Evolutionary conservation across 1,140 invertebrate species (phyloP).

Genomic region (Yoshiicerus persimilis): DNA sequence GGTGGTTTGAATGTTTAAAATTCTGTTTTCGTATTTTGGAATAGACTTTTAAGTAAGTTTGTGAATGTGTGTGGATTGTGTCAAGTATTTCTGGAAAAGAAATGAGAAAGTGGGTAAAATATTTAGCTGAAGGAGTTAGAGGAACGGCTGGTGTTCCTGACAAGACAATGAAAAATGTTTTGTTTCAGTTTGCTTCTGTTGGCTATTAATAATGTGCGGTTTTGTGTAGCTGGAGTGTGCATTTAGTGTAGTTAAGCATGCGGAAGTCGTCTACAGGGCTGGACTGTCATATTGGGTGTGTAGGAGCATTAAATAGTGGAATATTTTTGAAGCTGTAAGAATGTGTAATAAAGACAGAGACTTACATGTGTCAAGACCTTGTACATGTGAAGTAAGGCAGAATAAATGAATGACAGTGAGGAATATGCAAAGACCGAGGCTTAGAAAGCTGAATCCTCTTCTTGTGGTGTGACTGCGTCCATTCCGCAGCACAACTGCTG

Average conservation of each 20-base stretch:
- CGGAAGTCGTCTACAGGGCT: background rate
- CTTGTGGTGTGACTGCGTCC: background rate
- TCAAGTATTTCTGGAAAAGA: background rate
- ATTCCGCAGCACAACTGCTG: background rate
- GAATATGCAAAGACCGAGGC: background rate
- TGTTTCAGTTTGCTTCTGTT: background rate
- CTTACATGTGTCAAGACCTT: constrained; percentile 38
- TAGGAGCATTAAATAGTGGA: background rate
- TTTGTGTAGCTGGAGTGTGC: background rate
- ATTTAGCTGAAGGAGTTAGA: background rate
- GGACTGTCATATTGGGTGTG: background rate
- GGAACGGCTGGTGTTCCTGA: background rate
- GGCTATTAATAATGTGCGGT: background rate
- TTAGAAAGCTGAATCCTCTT: background rate
- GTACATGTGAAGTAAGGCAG: constrained; percentile 24
- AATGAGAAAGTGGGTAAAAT: no score
- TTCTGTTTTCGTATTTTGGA: no score
- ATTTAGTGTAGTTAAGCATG: background rate
- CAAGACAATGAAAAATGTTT: constrained; percentile 6
- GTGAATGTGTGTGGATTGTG: no score
- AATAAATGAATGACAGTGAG: constrained; percentile 20
- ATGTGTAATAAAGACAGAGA: background rate
- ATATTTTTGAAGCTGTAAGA: background rate
- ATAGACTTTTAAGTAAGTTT: no score
- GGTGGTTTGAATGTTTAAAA: no score